These are phyloP conservation scores for Sesamia inferens DNA, from an alignment of 2,888 invertebrate genomes.

Conservation along the genomic window DNA sequence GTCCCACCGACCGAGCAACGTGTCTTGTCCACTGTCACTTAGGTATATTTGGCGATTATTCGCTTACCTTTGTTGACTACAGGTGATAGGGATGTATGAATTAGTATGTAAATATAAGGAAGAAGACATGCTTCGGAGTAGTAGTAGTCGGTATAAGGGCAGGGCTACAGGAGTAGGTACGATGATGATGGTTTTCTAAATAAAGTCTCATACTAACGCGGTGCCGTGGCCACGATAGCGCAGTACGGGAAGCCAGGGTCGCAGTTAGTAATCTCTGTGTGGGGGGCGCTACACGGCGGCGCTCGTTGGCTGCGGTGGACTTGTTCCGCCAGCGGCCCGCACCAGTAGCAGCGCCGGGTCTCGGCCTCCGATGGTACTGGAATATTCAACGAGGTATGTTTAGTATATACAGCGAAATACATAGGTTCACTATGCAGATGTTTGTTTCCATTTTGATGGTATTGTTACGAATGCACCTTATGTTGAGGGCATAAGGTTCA, in stretches of 20 bases:
- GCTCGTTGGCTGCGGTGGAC: slow-evolving; percentile 84
- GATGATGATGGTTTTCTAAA: neutral
- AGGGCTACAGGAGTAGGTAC: no score
- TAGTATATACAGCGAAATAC: neutral
- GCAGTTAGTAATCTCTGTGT: slow-evolving; percentile 74
- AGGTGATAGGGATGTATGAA: neutral
- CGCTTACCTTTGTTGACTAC: neutral
- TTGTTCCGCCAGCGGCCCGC: slow-evolving; percentile 86
- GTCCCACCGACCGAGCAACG: neutral
- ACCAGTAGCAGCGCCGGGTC: slow-evolving; percentile 82
- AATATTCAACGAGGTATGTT: slow-evolving; percentile 19
- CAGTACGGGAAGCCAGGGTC: slow-evolving; percentile 81
- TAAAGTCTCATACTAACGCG: slow-evolving; percentile 74
- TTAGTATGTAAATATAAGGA: neutral
- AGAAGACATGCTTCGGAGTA: neutral
- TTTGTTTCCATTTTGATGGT: neutral
- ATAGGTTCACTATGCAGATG: neutral
- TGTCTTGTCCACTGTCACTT: neutral
- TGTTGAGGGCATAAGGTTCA: no score
- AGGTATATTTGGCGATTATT: no score
- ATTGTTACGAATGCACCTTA: no score
- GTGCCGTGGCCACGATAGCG: slow-evolving; percentile 81
- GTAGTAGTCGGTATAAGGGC: neutral
- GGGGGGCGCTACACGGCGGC: slow-evolving; percentile 73
- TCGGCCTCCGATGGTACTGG: slow-evolving; percentile 66